Evolutionary conservation across 2,113 vertebrate species (phyloP).

Genomic region (Seriola dumerili): DNA sequence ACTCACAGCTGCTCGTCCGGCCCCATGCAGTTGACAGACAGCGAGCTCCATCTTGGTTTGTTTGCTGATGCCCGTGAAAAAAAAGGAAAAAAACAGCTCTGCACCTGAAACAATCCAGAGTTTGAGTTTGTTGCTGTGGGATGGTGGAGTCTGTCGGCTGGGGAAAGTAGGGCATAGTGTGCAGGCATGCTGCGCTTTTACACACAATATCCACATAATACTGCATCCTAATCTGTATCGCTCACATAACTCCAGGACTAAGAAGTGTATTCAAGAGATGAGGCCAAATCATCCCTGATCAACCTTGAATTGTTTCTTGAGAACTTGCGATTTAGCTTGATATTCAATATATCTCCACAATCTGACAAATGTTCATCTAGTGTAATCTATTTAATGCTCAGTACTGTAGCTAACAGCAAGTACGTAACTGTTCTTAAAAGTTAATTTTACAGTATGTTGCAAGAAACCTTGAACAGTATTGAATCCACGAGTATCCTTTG

Average conservation of each 20-base stretch:
- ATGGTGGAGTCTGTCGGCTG: slow-evolving; percentile 22
- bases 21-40: slow-evolving; percentile 59
- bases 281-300: too few relatives aligned
- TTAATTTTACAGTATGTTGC: not conserved
- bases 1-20: slow-evolving; percentile 71
- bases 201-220: not conserved
- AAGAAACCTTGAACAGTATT: not conserved
- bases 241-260: too few relatives aligned
- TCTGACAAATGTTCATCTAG: too few relatives aligned
- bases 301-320: too few relatives aligned
- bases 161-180: slow-evolving; percentile 63
- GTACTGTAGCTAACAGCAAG: not conserved
- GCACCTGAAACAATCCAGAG: slow-evolving; percentile 77
- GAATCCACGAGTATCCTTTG: not conserved
- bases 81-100: slow-evolving; percentile 23
- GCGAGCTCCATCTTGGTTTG: slow-evolving; percentile 52
- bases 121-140: slow-evolving; percentile 46
- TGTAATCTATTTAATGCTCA: too few relatives aligned
- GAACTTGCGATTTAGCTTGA: too few relatives aligned
- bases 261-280: too few relatives aligned
- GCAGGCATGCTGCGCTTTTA: slow-evolving; percentile 52
- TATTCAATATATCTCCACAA: too few relatives aligned
- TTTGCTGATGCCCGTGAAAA: slow-evolving; percentile 61
- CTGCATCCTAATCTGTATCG: not conserved
- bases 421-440: not conserved